phyloP scores from a whole-genome alignment of 35 echinoderm and acorn worm genomes.

The Chiridota heheva region DNA sequence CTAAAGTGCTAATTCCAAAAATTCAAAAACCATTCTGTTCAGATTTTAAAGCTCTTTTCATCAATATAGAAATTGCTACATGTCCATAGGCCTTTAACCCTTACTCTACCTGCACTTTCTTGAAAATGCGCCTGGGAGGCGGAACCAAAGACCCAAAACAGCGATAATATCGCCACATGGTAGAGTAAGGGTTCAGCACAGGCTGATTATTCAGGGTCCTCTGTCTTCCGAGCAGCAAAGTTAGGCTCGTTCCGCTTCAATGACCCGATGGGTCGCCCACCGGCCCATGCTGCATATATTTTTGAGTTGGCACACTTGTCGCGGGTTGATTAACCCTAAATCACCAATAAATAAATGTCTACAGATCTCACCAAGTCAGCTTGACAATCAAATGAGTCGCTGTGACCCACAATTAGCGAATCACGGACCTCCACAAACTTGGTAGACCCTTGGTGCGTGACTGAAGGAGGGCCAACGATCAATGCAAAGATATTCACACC shows the following conservation, averaged over 20 bases:
- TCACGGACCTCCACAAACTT: slow-evolving; percentile 43
- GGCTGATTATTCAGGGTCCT: not conserved
- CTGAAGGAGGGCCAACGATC: slow-evolving; percentile 38
- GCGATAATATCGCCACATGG: too few species aligned
- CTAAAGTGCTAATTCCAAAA: too few species aligned
- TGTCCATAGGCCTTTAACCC: not conserved
- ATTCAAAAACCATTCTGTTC: not conserved
- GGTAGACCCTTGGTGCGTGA: slow-evolving; percentile 25
- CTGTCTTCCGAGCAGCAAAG: not conserved
- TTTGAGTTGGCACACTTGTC: too few species aligned
- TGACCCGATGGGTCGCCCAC: not conserved
- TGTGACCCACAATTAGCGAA: slow-evolving; percentile 60
- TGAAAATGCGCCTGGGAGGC: too few species aligned
- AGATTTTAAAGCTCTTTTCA: too few species aligned
- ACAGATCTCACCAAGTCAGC: slow-evolving; percentile 46
- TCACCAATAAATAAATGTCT: not conserved
- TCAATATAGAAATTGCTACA: too few species aligned
- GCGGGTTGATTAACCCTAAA: not conserved
- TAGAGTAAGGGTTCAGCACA: too few species aligned
- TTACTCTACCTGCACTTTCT: too few species aligned
- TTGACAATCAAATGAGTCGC: slow-evolving; percentile 57
- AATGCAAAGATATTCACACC: slow-evolving; percentile 51
- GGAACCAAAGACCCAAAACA: too few species aligned
- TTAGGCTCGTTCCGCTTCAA: not conserved
- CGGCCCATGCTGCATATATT: not conserved